These are phyloP conservation scores for Chionoecetes opilio DNA, from an alignment of 1,140 invertebrate genomes.

Conservation along the genomic window DNA sequence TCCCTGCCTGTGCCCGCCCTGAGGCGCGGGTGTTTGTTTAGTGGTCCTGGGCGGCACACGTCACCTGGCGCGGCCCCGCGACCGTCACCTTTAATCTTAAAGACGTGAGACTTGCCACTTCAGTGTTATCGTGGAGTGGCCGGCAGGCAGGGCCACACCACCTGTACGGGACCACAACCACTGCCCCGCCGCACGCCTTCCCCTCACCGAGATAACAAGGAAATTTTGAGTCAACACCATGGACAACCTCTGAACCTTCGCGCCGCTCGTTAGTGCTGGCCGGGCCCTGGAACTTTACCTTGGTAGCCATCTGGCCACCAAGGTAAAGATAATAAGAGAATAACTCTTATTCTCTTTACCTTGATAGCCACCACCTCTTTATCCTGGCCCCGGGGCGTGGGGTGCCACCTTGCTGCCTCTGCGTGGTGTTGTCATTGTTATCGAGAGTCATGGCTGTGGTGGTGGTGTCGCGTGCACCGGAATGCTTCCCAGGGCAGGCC, in stretches of 20 bases:
- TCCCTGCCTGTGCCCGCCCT: not conserved
- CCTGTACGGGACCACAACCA: no score
- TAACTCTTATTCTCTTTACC: no score
- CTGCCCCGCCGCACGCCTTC: not conserved
- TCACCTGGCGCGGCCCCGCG: not conserved
- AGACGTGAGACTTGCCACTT: conserved; percentile 27
- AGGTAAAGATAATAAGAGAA: no score
- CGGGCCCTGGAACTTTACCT: not conserved
- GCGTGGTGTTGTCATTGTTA: no score
- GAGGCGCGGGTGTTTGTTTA: not conserved
- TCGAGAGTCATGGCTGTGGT: no score
- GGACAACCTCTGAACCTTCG: not conserved
- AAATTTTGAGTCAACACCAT: not conserved
- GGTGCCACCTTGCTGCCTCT: not conserved
- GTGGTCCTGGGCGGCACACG: not conserved
- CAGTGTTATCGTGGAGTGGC: not conserved
- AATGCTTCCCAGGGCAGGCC: no score
- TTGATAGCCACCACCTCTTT: not conserved
- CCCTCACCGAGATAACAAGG: not conserved
- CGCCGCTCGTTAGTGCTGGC: not conserved
- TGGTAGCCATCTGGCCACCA: not conserved
- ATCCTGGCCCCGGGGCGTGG: not conserved
- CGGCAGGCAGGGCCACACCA: no score
- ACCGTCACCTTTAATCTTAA: conserved; percentile 29
- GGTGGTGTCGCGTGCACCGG: no score